These are phyloP conservation scores for Erythrocebus patas DNA, from an alignment of 2,113 vertebrate species.

Conservation along the genomic window DNA sequence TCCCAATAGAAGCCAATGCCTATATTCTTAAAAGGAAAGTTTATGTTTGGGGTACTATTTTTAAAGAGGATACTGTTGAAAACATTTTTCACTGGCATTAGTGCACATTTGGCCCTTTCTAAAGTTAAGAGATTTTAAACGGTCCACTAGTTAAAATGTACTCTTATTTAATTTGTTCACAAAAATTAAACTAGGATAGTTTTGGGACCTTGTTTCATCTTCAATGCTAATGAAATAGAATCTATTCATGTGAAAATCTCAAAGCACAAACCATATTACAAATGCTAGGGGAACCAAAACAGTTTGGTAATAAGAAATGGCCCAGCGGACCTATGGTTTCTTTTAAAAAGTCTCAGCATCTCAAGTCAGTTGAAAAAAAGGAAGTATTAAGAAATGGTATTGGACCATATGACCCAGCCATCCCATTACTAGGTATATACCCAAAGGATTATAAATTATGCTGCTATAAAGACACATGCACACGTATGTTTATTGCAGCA, in stretches of 20 bases:
- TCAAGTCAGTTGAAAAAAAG: background rate
- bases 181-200: background rate
- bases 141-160: background rate
- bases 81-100: background rate
- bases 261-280: background rate
- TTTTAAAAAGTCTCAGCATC: background rate
- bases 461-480: no score
- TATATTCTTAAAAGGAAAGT: background rate
- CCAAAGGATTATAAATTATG: no score
- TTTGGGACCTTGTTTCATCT: background rate
- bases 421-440: no score
- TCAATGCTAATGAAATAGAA: background rate
- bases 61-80: background rate
- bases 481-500: no score
- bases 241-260: background rate
- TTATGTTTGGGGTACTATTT: background rate
- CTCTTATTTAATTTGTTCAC: background rate
- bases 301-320: background rate
- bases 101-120: background rate
- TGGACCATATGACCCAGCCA: no score
- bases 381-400: background rate
- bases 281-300: background rate
- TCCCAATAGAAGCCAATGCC: background rate
- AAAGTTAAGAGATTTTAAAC: slow-evolving; percentile 1
- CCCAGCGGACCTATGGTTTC: background rate